These are phyloP conservation scores for Maniola hyperantus DNA, from an alignment of 2,888 invertebrate species.

Conservation along the genomic window DNA sequence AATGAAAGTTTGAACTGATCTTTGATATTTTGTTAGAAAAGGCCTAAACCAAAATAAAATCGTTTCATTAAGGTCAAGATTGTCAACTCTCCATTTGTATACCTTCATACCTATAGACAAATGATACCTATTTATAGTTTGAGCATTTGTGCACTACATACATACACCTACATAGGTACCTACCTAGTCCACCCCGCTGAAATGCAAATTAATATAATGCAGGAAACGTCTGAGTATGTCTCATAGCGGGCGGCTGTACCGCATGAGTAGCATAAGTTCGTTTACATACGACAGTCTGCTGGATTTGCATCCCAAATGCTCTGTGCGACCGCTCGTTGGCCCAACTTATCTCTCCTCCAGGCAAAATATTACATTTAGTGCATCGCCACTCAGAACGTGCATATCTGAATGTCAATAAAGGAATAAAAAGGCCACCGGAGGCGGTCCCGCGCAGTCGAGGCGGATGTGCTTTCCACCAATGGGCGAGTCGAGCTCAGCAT, in stretches of 20 bases:
- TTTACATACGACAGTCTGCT: conserved; percentile 80
- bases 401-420: conserved; percentile 82
- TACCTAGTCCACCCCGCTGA: conserved; percentile 64
- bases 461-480: conserved; percentile 80
- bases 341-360: conserved; percentile 73
- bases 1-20: no score
- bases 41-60: no score
- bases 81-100: no score
- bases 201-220: conserved; percentile 82
- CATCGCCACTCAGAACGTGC: conserved; percentile 78
- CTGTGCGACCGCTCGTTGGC: conserved; percentile 68
- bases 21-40: no score
- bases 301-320: conserved; percentile 82
- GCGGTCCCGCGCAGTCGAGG: conserved; percentile 77
- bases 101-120: neutral
- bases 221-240: conserved; percentile 82
- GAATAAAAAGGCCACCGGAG: conserved; percentile 78
- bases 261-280: conserved; percentile 80
- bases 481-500: conserved; percentile 75
- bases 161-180: no score
- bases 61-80: no score
- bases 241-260: conserved; percentile 78
- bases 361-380: conserved; percentile 81
- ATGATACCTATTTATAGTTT: neutral
- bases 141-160: neutral